Evolutionary conservation across 2,888 invertebrate species (phyloP).

Genomic region (Tipula vernalis): DNA sequence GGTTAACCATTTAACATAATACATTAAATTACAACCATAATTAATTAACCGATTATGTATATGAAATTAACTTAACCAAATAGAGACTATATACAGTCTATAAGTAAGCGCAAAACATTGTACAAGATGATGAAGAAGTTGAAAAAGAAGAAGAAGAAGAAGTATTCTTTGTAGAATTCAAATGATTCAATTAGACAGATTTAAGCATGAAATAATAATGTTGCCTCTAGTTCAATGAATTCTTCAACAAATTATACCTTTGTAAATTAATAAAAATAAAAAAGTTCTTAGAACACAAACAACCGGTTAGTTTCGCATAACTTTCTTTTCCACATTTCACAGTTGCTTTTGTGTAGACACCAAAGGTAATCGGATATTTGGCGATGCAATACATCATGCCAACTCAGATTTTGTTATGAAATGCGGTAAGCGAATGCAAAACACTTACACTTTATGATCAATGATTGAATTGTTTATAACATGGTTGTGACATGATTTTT

Average conservation of each 20-base stretch:
- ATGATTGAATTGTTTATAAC: neutral
- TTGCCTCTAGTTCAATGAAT: neutral
- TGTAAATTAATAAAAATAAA: neutral
- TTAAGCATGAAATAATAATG: neutral
- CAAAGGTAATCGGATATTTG: conserved; percentile 51
- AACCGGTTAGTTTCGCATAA: neutral
- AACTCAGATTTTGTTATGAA: conserved; percentile 37
- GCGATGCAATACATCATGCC: conserved; percentile 42
- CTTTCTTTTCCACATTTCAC: conserved; percentile 19
- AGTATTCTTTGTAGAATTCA: neutral
- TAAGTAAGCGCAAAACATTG: neutral
- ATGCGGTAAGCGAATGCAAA: conserved; percentile 41
- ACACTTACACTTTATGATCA: neutral
- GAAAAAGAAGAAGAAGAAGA: neutral
- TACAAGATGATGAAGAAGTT: neutral
- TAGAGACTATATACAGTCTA: neutral
- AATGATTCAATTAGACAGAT: neutral
- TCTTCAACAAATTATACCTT: neutral
- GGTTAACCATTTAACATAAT: neutral
- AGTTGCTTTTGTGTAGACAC: conserved; percentile 54
- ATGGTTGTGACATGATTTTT: conserved; percentile 13
- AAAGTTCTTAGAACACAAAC: neutral
- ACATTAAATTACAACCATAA: neutral
- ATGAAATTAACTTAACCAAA: neutral
- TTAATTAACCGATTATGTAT: neutral